A percentile compares a stretch with the other conserved stretches of the same genome.
Conservation (phyloP, 2,888 invertebrate species). For the Drosophila helvetica region DNA sequence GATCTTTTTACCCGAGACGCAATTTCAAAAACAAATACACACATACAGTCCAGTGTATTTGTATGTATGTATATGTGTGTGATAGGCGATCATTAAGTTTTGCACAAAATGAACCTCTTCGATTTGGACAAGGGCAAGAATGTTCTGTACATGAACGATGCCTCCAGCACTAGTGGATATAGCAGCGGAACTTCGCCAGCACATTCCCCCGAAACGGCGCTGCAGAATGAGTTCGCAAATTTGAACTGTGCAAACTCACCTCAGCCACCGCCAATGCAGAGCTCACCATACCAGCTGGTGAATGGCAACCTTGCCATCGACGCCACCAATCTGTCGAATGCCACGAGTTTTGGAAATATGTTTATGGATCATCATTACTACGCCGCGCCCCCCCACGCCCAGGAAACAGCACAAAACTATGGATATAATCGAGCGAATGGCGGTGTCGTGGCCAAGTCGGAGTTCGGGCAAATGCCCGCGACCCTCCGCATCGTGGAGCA, state of each 20-base stretch:
- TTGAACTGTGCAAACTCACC: slow-evolving; percentile 63
- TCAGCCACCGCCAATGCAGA: slow-evolving; percentile 39
- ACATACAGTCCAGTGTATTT: neutral
- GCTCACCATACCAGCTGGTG: slow-evolving; percentile 56
- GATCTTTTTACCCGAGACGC: slow-evolving; percentile 35
- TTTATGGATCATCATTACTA: slow-evolving; percentile 64
- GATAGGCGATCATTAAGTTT: neutral
- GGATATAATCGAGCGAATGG: slow-evolving; percentile 30
- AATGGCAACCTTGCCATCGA: slow-evolving; percentile 35
- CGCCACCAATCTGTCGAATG: slow-evolving; percentile 39
- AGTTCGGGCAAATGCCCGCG: slow-evolving; percentile 78
- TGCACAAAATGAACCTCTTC: slow-evolving; percentile 58
- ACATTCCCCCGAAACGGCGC: slow-evolving; percentile 70
- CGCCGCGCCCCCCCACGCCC: neutral
- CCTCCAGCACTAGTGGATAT: slow-evolving; percentile 79
- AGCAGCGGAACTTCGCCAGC: slow-evolving; percentile 71
- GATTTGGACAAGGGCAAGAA: slow-evolving; percentile 78
- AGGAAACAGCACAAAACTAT: slow-evolving; percentile 17
- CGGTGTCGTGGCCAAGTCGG: slow-evolving; percentile 25
- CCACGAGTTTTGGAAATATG: slow-evolving; percentile 53
- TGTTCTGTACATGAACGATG: slow-evolving; percentile 71
- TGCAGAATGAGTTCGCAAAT: slow-evolving; percentile 77
- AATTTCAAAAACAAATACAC: slow-evolving; percentile 16
- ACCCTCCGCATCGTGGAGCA: slow-evolving; percentile 88
- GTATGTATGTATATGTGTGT: neutral